Evolutionary conservation across 2,797 vertebrate species (phyloP), one percentile per base, ranked within the genome.

Genomic region (Cyclura pinguis): DNA sequence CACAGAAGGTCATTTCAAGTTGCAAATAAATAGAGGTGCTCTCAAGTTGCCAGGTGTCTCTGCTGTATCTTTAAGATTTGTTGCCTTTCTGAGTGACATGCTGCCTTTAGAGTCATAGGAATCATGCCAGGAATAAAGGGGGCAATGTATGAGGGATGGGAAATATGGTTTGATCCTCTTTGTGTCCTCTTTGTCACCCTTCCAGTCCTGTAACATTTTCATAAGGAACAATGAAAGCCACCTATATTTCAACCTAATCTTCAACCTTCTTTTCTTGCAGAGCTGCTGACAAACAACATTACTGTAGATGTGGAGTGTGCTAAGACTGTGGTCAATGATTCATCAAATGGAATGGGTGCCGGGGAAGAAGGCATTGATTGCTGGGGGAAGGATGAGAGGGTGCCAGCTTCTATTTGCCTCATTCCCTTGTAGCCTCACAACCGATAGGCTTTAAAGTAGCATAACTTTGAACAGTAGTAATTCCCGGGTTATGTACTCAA

Each of bases 281-380:
- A 76, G 16, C 52, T 89, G 72, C 72, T 89, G 72, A 84, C 88
- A 18, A 6, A 84, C 32, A 27, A 89, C 55, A n/a, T 89, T 20
- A 38, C 81, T 76, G 0, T 13, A 50, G 72, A 77, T 0, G 88
- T 77, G 64, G 81, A 35, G 76, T 89, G 88, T 24, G 88, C 88
- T 16, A 84, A 89, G 72, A 50, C 2, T 3, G 72, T 89, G 13
- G 88, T 89, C 22, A n/a, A 0, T 0, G 20, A 89, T 2, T 89
- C 88, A 12, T 20, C 10, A 0, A 29, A 89, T 29, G 88, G 88
- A 64, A 76, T 89, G 81, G 88, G 88, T 10, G 88, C 88, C 20
- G 84, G 88, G 88, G 84, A 84, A 89, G 88, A 8, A 14, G 52
- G 1, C 52, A 24, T 8, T 35, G 14, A 18, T 9, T 22, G 32